phyloP scores from a whole-genome alignment of 2,113 vertebrate species.

The Ardeotis arabs region DNA sequence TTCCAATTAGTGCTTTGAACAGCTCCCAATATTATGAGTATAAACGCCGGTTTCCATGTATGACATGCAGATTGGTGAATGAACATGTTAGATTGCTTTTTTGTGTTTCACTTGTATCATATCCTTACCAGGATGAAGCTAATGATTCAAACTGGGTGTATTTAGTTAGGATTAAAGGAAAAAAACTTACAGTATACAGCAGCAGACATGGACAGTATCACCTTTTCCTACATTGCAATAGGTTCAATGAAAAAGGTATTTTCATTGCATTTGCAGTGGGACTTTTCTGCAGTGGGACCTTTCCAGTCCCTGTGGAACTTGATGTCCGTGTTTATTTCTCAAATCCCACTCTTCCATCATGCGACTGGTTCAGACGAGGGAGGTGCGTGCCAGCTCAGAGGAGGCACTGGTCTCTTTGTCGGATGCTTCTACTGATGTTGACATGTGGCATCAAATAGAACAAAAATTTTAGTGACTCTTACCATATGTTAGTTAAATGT shows the following conservation, averaged over 20 bases:
- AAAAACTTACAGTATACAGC: fast-evolving
- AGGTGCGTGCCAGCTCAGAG: background rate
- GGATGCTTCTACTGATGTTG: background rate
- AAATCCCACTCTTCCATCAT: background rate
- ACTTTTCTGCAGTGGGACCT: background rate
- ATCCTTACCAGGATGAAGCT: background rate
- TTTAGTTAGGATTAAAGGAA: background rate
- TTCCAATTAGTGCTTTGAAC: background rate
- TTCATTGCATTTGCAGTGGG: background rate
- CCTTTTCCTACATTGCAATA: fast-evolving
- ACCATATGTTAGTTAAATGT: background rate
- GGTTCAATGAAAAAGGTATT: background rate
- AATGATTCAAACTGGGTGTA: background rate
- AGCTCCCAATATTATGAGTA: background rate
- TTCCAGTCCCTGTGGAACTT: background rate
- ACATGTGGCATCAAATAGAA: background rate
- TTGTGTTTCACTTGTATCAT: background rate
- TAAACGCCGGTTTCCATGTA: fast-evolving
- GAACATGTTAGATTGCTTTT: fast-evolving
- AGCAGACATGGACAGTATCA: background rate
- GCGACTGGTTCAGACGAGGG: background rate
- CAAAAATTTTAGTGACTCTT: background rate
- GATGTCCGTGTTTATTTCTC: fast-evolving
- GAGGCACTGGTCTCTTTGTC: background rate
- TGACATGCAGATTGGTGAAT: background rate